Conservation (phyloP, 2,797 vertebrate species). For the Oreonectes daqikongensis region DNA sequence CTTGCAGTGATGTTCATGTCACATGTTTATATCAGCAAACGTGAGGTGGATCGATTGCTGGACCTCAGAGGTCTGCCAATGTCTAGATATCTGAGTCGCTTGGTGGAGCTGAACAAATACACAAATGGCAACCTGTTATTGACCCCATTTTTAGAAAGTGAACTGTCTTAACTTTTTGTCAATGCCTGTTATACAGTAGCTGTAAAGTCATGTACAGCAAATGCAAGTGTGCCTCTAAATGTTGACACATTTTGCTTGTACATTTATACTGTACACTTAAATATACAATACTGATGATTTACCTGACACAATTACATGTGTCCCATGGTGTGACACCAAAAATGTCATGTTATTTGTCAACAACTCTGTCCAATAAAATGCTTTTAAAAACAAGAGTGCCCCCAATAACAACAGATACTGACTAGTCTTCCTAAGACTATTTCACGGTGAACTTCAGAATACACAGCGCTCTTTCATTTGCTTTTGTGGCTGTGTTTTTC, state of each 20-base stretch:
- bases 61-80: not conserved
- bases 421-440: not conserved
- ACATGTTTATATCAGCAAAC: conserved; percentile 24
- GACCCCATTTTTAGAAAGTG: not conserved
- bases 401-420: too few relatives aligned
- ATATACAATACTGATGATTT: too few relatives aligned
- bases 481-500: not conserved
- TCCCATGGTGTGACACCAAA: too few relatives aligned
- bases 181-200: not conserved
- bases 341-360: too few relatives aligned
- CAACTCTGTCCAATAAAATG: too few relatives aligned
- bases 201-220: not conserved
- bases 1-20: not conserved
- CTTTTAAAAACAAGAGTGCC: not conserved
- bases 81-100: not conserved
- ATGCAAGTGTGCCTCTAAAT: not conserved
- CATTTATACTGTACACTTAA: not conserved
- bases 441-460: not conserved
- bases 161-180: not conserved
- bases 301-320: too few relatives aligned
- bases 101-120: not conserved
- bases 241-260: not conserved
- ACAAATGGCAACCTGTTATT: not conserved
- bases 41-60: conserved; percentile 11
- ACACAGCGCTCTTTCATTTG: not conserved